A percentile compares a stretch with the other conserved stretches of the same genome.
These are phyloP conservation scores for Neolamprologus variostigma DNA, from an alignment of 2,113 vertebrate species.

Conservation along the genomic window DNA sequence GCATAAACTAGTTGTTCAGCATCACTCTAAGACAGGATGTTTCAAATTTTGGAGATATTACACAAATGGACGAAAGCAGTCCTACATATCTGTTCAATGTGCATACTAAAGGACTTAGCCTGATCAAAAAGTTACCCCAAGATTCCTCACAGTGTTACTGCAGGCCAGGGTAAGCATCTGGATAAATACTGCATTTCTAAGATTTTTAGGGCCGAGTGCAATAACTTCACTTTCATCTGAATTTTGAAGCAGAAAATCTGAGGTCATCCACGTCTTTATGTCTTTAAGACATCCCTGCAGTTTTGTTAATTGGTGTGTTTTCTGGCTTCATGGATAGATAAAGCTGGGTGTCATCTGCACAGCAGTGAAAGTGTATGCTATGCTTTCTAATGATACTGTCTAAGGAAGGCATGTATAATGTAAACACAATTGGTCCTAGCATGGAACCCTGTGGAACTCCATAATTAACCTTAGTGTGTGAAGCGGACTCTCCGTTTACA, in stretches of 20 bases:
- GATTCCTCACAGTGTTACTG: not conserved
- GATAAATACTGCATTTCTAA: not conserved
- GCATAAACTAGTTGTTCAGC: not conserved
- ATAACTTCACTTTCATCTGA: not conserved
- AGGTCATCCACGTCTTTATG: not conserved
- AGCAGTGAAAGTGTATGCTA: not conserved
- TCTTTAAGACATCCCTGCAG: not conserved
- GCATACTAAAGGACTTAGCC: not conserved
- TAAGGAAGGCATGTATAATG: not conserved
- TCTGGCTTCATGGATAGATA: not conserved
- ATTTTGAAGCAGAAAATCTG: not conserved
- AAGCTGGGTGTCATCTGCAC: not conserved
- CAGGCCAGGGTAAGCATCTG: not conserved
- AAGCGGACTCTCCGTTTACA: not conserved
- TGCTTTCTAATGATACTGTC: not conserved
- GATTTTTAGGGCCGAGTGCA: not conserved
- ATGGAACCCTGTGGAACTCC: not conserved
- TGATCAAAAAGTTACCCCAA: not conserved
- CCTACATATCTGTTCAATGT: not conserved
- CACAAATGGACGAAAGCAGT: not conserved
- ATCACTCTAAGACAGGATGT: not conserved
- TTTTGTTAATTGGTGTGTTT: not conserved
- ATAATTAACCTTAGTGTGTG: not conserved
- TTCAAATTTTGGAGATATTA: not conserved
- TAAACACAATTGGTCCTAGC: not conserved